These are phyloP conservation scores for Brachylomia viminalis DNA, from an alignment of 2,888 invertebrate species.

Conservation along the genomic window DNA sequence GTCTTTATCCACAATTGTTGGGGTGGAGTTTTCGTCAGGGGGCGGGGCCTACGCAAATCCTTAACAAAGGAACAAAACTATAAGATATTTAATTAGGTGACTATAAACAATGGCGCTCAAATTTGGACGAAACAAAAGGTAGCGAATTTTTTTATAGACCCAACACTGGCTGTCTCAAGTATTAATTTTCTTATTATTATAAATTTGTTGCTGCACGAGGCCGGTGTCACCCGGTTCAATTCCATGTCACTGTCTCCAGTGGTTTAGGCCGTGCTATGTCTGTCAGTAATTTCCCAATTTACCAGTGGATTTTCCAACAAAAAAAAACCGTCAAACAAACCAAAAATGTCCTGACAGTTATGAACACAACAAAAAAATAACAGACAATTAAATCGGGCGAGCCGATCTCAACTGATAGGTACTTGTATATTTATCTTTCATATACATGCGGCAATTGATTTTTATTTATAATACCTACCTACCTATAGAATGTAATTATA, in stretches of 20 bases:
- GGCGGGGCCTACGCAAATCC: slow-evolving; percentile 73
- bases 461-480: too few relatives aligned
- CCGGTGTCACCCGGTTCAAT: not conserved
- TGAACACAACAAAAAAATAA: not conserved
- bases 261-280: not conserved
- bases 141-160: not conserved
- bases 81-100: not conserved
- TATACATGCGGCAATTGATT: too few relatives aligned
- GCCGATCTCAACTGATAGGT: not conserved
- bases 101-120: too few relatives aligned
- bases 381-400: not conserved
- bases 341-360: not conserved
- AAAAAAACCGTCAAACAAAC: not conserved
- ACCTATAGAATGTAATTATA: too few relatives aligned
- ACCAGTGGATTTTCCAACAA: not conserved
- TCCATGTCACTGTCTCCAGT: not conserved
- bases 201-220: not conserved
- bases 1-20: slow-evolving; percentile 69
- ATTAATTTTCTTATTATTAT: not conserved
- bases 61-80: not conserved
- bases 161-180: not conserved
- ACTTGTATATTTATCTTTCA: too few relatives aligned
- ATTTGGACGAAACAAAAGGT: too few relatives aligned
- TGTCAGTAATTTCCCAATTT: not conserved
- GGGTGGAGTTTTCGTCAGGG: slow-evolving; percentile 80